Evolutionary conservation across 2,797 vertebrate species (phyloP), one percentile per base, ranked within the genome.

Genomic region (Rhynchonycteris naso): DNA sequence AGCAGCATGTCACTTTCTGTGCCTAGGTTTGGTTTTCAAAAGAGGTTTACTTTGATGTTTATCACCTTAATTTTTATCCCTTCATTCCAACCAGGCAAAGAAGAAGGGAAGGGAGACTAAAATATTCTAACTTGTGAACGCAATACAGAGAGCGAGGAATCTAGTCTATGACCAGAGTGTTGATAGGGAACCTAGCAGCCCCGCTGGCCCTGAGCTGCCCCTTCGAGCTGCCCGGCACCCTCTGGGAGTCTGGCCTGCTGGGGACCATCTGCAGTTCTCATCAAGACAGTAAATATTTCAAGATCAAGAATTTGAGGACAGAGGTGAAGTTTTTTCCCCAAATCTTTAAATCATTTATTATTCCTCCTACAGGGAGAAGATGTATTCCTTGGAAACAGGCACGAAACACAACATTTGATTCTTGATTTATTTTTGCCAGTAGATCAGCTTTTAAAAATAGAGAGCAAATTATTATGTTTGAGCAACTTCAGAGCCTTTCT

Each of bases 361-460:
- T 80, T 58, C 22, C 4, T 63, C 28, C 10, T 38, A 30, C 4
- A 33, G 56, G 87, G n/a, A 80, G 76, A 93, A 56, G 72, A 88
- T 86, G 79, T 92, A 63, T 72, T 90, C 30, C 58, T 72, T n/a
- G 82, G 68, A 88, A 94, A 91, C n/a, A 95, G 54, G 33, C 78
- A 95, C 66, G 75, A n/a, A 94, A 66, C 68, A 88, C 86, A 84
- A 85, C 56, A 74, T 93, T 83, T 93, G 76, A 90, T 90, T 90
- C 21, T 97, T 95, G 93, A 93, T 91, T 92, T 95, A 65, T 91
- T 87, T 87, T 96, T 92, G 90, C 75, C 54, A 83, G 83, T 63
- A 75, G 58, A 92, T 93, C 33, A 66, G 22, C 50, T 93, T 84
- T 90, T 90, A 75, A 96, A 96, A 95, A 96, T 90, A 97, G 94